Evolutionary conservation across 30 jellyfish, hydroid and myxozoan species (phyloP), one percentile per base, ranked within the genome.

Genomic region (Catostylus mosaicus): DNA sequence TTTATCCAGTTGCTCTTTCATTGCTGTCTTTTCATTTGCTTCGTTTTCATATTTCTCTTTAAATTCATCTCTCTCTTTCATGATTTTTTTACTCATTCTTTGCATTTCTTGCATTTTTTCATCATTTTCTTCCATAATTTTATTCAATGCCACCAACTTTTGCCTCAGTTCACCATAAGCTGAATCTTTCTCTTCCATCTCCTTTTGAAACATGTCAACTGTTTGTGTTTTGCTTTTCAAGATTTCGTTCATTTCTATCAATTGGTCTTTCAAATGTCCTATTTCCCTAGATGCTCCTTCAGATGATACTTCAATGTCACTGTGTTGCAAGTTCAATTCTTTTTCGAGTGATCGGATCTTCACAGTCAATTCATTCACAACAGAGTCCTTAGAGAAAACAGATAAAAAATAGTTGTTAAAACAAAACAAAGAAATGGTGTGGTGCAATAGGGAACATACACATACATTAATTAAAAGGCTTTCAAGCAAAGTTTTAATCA

Each of bases 1-100:
- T 77, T 83, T 67, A 52, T 90, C 85, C 45, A 83, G 20, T 77
- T 90, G 92, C 9, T 67, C 89, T 69, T 69, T 75, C 26, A 73
- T 19, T 36, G 19, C 60, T 37, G 29, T 19, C 30, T 90, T 79
- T 48, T 82, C 96, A 43, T 22, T 84, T 1, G 38, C 67, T 30
- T 84, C 77, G 0, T 20, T 62, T 46, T 84, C 94, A 84, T 11
- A 45, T 32, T 61, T 72, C 52, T 51, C 86, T 54, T 31, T 70
- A 27, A 23, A 64, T 62, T 82, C 92, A 9, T 48, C 71, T 35
- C 54, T 29, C 48, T 82, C 80, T 32, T 69, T 52, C 23, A 67
- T 62, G 36, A 82, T 2, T 29, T 34, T 22, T 40, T 54, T 70
- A 30, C 46, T 27, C 32, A 18, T 8, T 33, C 52, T 31, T 7